Base-by-base conservation (phyloP, 2,113 vertebrate genomes). In the Eulemur macaco region DNA sequence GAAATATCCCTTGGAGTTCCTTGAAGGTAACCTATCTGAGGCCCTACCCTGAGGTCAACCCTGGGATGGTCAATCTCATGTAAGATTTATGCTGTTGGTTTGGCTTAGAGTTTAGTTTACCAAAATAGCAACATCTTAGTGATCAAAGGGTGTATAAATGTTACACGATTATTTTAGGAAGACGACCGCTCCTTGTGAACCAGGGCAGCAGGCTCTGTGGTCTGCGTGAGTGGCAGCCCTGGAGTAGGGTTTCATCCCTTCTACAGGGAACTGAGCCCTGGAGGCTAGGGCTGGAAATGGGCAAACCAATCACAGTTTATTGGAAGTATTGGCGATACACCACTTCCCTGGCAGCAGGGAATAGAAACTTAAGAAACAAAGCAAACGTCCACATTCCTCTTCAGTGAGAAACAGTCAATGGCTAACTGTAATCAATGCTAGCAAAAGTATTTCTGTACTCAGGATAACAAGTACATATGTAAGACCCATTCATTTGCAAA, bases 301-400 rank as follows among this genome's bases (percentile, higher is more conserved):
- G 85, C 71, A 81, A 17, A 27, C 47, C 85, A 92, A 64, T 74
- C 84, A 64, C 31, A 29, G 63, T 42, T 94, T 86, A 86, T 12
- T 7, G 23, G 76, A 94, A 77, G 93, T 31, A 68, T 15, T 60
- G 45, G 91, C 83, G 78, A 94, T 25, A 82, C 8, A n/a, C 68
- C 42, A 37, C 93, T 89, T 93, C 83, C 89, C 91, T 45, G 93
- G 82, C 89, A 83, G 71, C 42, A 60, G 12, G 89, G 45, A 93
- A 90, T 8, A 18, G 82, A 94, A 81, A 87, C 27, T 15, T 14
- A 50, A 45, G 86, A 37, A 82, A 89, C 86, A 94, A 89, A 94
- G n/a, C 95, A 91, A 86, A 87, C 0, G 20, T 29, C 89, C 96
- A 95, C 89, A 96, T 96, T 92, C 96, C 96, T 66, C 31, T 34